These are phyloP conservation scores for Lamprologus ornatipinnis DNA, from an alignment of 2,113 vertebrate genomes.

Conservation along the genomic window DNA sequence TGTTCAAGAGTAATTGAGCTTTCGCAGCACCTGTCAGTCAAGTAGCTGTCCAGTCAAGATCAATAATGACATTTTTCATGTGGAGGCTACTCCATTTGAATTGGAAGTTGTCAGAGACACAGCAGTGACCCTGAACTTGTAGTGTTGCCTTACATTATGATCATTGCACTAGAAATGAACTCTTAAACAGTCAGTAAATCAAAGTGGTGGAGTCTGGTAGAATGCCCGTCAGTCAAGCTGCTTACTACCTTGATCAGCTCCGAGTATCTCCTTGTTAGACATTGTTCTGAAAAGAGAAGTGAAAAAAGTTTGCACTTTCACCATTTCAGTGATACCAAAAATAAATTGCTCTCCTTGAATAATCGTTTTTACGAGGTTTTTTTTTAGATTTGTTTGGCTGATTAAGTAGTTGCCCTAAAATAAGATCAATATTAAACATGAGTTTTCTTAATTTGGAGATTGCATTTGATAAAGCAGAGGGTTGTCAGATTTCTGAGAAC, in stretches of 20 bases:
- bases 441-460: neutral
- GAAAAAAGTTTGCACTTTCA: neutral
- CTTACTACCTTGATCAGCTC: neutral
- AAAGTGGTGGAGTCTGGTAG: neutral
- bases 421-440: neutral
- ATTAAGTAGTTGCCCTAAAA: neutral
- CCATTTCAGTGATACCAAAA: neutral
- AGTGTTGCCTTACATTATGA: neutral
- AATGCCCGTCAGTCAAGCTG: neutral
- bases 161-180: neutral
- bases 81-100: neutral
- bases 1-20: neutral
- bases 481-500: neutral
- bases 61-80: neutral
- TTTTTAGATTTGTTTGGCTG: neutral
- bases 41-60: neutral
- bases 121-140: neutral
- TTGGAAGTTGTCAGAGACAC: neutral
- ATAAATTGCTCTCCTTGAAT: neutral
- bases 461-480: neutral
- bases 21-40: conserved; percentile 23
- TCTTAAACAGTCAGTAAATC: conserved; percentile 7
- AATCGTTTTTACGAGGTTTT: neutral
- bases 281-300: neutral
- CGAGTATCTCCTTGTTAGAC: neutral